These are phyloP conservation scores for Diadegma fenestrale DNA, from an alignment of 2,888 invertebrate species.

Conservation along the genomic window DNA sequence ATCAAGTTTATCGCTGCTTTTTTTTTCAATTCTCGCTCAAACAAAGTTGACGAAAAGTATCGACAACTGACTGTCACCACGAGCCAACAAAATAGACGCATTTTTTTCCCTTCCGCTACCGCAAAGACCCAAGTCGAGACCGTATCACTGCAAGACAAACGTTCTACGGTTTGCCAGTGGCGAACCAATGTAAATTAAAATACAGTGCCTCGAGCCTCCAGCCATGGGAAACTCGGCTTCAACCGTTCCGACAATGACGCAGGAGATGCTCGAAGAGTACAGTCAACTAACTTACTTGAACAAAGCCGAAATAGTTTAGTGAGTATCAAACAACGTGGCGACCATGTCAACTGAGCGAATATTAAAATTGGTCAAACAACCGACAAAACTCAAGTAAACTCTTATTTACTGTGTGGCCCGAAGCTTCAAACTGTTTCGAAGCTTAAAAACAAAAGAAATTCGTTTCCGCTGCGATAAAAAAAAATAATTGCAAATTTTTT, in stretches of 20 bases:
- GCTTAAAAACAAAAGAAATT: background rate
- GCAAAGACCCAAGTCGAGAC: background rate
- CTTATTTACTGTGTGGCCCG: background rate
- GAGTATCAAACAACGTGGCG: constrained; percentile 81
- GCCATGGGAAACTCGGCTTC: constrained; percentile 86
- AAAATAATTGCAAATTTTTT: background rate
- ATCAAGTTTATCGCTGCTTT: background rate
- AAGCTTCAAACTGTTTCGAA: background rate
- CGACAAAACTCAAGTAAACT: background rate
- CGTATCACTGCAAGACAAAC: constrained; percentile 34
- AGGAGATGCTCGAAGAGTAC: constrained; percentile 88
- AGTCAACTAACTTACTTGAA: constrained; percentile 87
- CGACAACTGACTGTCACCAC: background rate
- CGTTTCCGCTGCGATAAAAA: background rate
- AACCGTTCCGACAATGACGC: constrained; percentile 86
- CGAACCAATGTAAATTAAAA: constrained; percentile 59
- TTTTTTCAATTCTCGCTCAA: background rate
- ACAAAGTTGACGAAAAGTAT: background rate
- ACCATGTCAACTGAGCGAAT: constrained; percentile 27
- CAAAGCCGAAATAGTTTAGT: constrained; percentile 88
- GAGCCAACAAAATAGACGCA: background rate
- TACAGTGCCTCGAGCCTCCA: constrained; percentile 35
- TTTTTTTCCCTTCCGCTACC: background rate
- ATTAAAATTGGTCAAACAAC: constrained; percentile 16
- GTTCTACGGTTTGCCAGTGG: constrained; percentile 36